Percentiles rank a stretch among this genome's conserved stretches.
Conservation (phyloP, 2,797 vertebrate species). For the Smutsia gigantea region DNA sequence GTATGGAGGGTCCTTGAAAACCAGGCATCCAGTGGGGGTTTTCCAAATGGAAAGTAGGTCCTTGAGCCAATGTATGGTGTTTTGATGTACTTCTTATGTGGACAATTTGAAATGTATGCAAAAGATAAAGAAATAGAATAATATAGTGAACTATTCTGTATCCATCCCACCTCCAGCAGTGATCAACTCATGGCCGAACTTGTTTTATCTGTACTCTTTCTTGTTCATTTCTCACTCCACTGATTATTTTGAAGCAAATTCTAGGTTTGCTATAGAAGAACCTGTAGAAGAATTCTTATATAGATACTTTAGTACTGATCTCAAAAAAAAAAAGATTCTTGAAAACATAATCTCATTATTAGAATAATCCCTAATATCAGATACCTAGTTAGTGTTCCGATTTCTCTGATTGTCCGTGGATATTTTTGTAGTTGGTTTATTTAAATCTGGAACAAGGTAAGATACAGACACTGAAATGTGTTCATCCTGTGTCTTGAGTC, state of each 20-base stretch:
- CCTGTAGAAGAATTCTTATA: background rate
- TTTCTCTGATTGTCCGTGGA: background rate
- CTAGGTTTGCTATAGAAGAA: background rate
- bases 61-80: background rate
- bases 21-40: background rate
- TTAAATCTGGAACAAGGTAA: background rate
- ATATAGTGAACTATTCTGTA: background rate
- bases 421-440: background rate
- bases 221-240: background rate
- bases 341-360: background rate
- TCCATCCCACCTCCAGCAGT: background rate
- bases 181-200: background rate
- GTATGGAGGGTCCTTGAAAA: background rate
- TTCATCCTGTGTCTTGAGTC: background rate
- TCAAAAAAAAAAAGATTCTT: conserved; percentile 17
- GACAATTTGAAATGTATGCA: background rate
- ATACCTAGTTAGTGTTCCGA: background rate
- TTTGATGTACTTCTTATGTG: background rate
- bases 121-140: background rate
- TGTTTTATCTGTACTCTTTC: background rate
- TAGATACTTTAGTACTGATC: background rate
- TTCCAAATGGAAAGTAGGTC: background rate
- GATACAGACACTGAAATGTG: background rate
- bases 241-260: background rate
- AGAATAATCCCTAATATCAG: background rate